Percentiles rank a stretch among this genome's conserved stretches.
phyloP scores from a whole-genome alignment of 2,113 vertebrate genomes.

The Agapornis roseicollis region DNA sequence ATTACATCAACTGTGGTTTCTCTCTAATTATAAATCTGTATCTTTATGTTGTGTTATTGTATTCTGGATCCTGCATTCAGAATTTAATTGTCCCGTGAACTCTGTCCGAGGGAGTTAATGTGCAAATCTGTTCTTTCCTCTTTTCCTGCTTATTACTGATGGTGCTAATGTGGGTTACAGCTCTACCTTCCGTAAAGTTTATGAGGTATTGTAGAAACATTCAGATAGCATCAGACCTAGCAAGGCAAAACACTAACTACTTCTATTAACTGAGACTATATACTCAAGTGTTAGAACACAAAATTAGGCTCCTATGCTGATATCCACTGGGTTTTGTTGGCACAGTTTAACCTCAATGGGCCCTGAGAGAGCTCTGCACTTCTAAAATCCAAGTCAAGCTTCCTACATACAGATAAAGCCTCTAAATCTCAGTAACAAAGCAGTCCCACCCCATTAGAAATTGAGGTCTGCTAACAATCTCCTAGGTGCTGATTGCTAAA shows the following conservation, averaged over 20 bases:
- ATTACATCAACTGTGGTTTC: background rate
- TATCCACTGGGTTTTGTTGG: background rate
- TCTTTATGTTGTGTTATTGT: background rate
- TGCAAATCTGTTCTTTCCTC: background rate
- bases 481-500: background rate
- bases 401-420: background rate
- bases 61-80: background rate
- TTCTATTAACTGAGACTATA: background rate
- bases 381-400: background rate
- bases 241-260: background rate
- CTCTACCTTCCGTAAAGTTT: background rate
- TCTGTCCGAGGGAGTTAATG: background rate
- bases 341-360: background rate
- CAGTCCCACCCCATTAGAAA: background rate
- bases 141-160: background rate
- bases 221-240: background rate
- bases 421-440: background rate
- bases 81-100: background rate
- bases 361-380: background rate
- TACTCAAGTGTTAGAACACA: background rate
- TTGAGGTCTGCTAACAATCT: background rate
- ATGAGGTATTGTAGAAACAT: background rate
- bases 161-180: background rate
- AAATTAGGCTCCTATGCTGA: background rate
- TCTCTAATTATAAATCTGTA: background rate